Evolutionary conservation across 2,797 vertebrate genomes (phyloP).

Genomic region (Chloroceryle amazona): DNA sequence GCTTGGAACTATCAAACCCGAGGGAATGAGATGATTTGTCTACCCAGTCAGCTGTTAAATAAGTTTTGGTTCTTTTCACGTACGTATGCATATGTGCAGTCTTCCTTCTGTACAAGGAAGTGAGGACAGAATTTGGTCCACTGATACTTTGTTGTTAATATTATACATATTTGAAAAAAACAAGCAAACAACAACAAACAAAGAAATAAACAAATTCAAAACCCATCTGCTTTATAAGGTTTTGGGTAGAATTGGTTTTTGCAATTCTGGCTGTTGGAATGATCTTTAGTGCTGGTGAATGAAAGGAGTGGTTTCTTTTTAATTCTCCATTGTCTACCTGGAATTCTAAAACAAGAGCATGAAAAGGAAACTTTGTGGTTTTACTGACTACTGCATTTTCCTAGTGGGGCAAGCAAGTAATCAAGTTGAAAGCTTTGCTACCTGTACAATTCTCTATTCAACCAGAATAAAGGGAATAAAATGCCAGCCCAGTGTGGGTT

Average conservation of each 20-base stretch:
- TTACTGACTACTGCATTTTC: background rate
- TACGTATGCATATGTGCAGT: background rate
- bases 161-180: background rate
- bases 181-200: background rate
- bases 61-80: background rate
- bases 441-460: background rate
- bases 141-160: background rate
- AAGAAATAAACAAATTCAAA: background rate
- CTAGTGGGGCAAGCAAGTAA: background rate
- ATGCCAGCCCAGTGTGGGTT: background rate
- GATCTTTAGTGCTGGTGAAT: background rate
- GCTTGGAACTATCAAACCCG: background rate
- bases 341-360: background rate
- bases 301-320: slow-evolving; percentile 8
- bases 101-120: background rate
- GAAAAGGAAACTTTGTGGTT: background rate
- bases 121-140: background rate
- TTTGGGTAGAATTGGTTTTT: slow-evolving; percentile 9
- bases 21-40: background rate
- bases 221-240: background rate
- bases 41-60: background rate
- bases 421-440: background rate
- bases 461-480: background rate
- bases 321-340: background rate
- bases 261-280: background rate